Percentiles rank a stretch among this genome's conserved stretches.
phyloP scores from a whole-genome alignment of 2,888 invertebrate species.

The Parascotia fuliginaria region DNA sequence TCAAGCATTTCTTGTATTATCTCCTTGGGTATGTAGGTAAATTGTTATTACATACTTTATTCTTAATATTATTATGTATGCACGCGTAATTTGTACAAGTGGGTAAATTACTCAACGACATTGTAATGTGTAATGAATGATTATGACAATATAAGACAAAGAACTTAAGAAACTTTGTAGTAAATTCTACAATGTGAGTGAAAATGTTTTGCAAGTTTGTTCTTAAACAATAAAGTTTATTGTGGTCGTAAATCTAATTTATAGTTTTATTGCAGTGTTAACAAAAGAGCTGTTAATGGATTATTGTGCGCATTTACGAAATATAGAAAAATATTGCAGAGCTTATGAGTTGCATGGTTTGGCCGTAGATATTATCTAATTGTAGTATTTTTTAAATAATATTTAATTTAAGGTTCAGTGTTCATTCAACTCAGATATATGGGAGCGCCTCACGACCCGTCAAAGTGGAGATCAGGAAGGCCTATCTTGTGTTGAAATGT shows the following conservation, averaged over 20 bases:
- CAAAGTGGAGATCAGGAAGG: no score
- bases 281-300: no score
- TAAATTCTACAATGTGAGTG: constrained; percentile 10
- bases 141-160: constrained; percentile 16
- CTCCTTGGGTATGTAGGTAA: constrained; percentile 39
- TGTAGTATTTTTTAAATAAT: no score
- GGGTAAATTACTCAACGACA: constrained; percentile 29
- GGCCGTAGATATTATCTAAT: no score
- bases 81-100: constrained; percentile 38
- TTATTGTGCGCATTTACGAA: no score
- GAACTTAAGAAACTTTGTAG: constrained; percentile 15
- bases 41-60: constrained; percentile 43
- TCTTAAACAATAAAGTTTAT: neutral
- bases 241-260: neutral
- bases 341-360: no score
- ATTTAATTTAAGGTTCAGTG: no score
- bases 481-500: no score
- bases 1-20: constrained; percentile 29
- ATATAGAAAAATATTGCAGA: no score
- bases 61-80: constrained; percentile 31
- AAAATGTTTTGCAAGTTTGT: constrained; percentile 2
- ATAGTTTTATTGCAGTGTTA: neutral
- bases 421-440: no score
- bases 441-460: no score
- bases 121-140: constrained; percentile 27